Conservation (phyloP, 2,113 vertebrate genomes). For the Sapayoa aenigma region DNA sequence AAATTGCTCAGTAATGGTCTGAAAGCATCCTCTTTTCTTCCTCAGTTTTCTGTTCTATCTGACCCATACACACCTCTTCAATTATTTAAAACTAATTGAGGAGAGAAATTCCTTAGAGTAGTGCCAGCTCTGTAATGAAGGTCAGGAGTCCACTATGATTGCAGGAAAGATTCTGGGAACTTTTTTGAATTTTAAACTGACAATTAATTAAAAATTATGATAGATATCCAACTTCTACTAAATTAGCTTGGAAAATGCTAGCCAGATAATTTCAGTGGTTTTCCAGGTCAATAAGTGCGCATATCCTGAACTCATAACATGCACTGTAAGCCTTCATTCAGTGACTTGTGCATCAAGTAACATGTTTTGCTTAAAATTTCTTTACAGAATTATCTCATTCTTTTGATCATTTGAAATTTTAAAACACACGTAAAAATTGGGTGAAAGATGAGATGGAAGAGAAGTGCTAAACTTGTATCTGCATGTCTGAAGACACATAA, state of each 20-base stretch:
- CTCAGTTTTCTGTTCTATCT: not conserved
- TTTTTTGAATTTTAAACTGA: not conserved
- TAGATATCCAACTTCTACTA: not conserved
- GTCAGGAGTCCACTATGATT: not conserved
- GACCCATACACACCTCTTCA: not conserved
- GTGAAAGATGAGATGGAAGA: not conserved
- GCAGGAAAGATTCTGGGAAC: not conserved
- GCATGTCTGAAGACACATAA: not conserved
- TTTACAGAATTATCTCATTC: not conserved
- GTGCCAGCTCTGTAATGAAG: not conserved
- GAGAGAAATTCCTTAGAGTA: not conserved
- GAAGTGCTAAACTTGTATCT: not conserved
- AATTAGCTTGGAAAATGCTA: not conserved
- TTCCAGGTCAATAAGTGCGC: not conserved
- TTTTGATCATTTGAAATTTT: not conserved
- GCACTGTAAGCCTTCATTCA: not conserved
- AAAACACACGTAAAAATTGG: not conserved
- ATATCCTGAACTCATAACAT: not conserved
- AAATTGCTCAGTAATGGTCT: not conserved
- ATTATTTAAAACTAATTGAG: not conserved
- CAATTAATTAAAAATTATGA: not conserved
- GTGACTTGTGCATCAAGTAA: not conserved
- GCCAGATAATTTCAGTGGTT: not conserved
- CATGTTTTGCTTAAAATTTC: not conserved
- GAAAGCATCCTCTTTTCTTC: not conserved